Evolutionary conservation across 1,140 invertebrate species (phyloP).

Genomic region (Scaptomyza montana): DNA sequence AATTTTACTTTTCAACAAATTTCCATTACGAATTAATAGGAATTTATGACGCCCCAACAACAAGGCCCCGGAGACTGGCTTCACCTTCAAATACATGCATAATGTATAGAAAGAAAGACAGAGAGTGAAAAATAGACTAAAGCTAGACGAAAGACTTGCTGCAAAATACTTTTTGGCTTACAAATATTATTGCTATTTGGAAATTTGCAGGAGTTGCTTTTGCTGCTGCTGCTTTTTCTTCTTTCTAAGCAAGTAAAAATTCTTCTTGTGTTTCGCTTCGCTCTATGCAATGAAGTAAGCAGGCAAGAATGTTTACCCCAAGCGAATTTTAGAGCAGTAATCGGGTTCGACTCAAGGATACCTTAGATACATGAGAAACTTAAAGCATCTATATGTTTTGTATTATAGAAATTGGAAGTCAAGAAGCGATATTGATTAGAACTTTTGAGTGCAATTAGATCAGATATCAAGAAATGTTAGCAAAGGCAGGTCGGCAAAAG

Average conservation of each 20-base stretch:
- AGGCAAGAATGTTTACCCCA: slow-evolving; percentile 31
- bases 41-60: slow-evolving; percentile 68
- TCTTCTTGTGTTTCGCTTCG: slow-evolving; percentile 39
- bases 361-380: not conserved
- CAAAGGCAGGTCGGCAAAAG: too few relatives aligned
- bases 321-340: not conserved
- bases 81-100: slow-evolving; percentile 14
- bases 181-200: slow-evolving; percentile 81
- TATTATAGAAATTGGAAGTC: too few relatives aligned
- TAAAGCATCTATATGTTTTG: too few relatives aligned
- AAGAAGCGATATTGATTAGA: too few relatives aligned
- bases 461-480: too few relatives aligned
- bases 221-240: slow-evolving; percentile 25
- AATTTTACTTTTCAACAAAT: slow-evolving; percentile 63
- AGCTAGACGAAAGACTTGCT: slow-evolving; percentile 10
- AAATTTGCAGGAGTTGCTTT: slow-evolving; percentile 58
- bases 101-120: not conserved
- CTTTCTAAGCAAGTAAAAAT: slow-evolving; percentile 42
- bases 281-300: slow-evolving; percentile 47
- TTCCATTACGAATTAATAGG: slow-evolving; percentile 81
- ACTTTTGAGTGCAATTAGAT: too few relatives aligned
- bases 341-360: not conserved
- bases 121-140: not conserved
- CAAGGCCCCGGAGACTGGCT: slow-evolving; percentile 3
- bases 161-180: slow-evolving; percentile 60